phyloP scores from a whole-genome alignment of 2,797 vertebrate species.

The Pitangus sulphuratus region DNA sequence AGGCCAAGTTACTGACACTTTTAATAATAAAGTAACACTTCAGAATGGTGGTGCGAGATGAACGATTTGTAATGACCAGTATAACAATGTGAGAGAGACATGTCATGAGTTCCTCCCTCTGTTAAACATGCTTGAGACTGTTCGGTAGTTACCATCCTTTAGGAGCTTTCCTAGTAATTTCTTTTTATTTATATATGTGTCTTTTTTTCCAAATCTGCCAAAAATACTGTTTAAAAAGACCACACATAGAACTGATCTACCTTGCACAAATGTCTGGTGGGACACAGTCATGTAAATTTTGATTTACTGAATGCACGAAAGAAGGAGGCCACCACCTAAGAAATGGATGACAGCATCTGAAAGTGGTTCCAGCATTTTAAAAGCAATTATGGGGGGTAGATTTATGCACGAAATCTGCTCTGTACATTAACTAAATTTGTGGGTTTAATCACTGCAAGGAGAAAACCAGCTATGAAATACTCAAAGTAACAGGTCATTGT shows the following conservation, averaged over 20 bases:
- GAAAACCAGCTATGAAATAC: slow-evolving; percentile 58
- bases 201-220: slow-evolving; percentile 1
- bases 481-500: slow-evolving; percentile 40
- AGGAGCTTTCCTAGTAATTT: slow-evolving; percentile 30
- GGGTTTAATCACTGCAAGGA: slow-evolving; percentile 65
- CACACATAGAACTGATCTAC: slow-evolving; percentile 48
- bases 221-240: slow-evolving; percentile 41
- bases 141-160: not conserved
- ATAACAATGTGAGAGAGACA: not conserved
- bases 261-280: not conserved
- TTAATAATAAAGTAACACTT: slow-evolving; percentile 65
- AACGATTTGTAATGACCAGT: not conserved
- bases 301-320: slow-evolving; percentile 56
- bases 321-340: slow-evolving; percentile 51
- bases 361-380: slow-evolving; percentile 67
- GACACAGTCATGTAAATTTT: slow-evolving; percentile 47
- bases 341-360: slow-evolving; percentile 60
- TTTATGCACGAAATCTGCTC: slow-evolving; percentile 66
- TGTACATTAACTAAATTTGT: slow-evolving; percentile 71
- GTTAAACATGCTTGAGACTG: not conserved
- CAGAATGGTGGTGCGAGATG: slow-evolving; percentile 20
- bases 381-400: slow-evolving; percentile 68
- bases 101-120: not conserved
- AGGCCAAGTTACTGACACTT: slow-evolving; percentile 47
- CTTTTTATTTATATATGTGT: slow-evolving; percentile 29